These are phyloP conservation scores for Chaetophractus vellerosus DNA, from an alignment of 2,797 vertebrate species.

Conservation along the genomic window DNA sequence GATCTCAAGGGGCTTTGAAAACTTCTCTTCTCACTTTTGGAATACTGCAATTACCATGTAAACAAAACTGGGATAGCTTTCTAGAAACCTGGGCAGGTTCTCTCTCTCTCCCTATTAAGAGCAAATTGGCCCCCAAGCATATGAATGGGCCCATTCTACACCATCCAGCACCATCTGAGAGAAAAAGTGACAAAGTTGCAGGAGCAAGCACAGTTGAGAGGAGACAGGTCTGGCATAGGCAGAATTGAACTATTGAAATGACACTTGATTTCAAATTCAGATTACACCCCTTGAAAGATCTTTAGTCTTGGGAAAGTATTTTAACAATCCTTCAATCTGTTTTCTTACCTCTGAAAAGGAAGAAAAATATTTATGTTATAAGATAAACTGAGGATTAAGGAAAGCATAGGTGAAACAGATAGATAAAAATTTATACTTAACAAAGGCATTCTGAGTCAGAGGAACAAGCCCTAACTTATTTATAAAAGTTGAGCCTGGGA, in stretches of 20 bases:
- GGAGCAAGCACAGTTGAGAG: neutral
- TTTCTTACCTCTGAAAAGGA: neutral
- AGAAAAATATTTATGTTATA: neutral
- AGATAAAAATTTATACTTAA: neutral
- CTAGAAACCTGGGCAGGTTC: neutral
- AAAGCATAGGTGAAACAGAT: neutral
- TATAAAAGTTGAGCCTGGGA: neutral
- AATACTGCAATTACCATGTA: neutral
- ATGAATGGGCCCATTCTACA: neutral
- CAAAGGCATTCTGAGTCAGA: neutral
- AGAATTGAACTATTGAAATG: neutral
- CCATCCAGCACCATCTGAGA: neutral
- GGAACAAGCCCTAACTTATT: neutral
- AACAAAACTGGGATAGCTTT: neutral
- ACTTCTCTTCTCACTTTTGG: neutral
- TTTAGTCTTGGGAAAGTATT: neutral
- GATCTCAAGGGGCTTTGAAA: neutral
- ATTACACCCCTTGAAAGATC: neutral
- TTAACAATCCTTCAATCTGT: too few species aligned
- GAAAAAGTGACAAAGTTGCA: neutral
- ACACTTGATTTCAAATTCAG: neutral
- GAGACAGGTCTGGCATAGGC: neutral
- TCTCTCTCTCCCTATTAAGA: neutral
- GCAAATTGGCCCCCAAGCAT: neutral
- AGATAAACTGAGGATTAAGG: neutral